Evolutionary conservation across 2,888 invertebrate genomes (phyloP), one percentile per base, ranked within the genome.

Genomic region (Acronicta leporina): DNA sequence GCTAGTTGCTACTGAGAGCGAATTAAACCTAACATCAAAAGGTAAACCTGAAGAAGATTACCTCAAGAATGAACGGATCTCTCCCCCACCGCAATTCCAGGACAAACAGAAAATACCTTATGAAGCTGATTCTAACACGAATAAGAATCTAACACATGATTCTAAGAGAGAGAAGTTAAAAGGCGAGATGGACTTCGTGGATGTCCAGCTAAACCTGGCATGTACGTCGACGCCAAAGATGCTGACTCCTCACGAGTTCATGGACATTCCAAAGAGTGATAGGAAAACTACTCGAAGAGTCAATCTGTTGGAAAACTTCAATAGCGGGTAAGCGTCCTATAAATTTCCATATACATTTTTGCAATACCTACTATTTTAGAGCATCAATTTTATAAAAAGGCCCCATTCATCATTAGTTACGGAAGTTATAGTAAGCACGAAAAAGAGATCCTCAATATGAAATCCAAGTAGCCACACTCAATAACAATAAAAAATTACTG

Each of bases 211-310:
- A 65, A 91, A 94, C 71, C 73, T 93, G 68, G 94, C 90, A 41
- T 94, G 94, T 73, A 94, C 92, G 1, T 95, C 95, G 0, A 95
- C 95, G 41, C 95, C 95, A 49, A 95, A 94, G 84, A 94, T 94
- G 90, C 78, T 94, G 53, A 87, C 91, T 48, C 92, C 94, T 30
- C 85, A 90, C 55, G 92, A 94, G 60, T 92, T 87, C 63, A 85
- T 92, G 84, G 89, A 88, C 54, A 83, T 83, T 16, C 78, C 84
- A 65, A 87, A 74, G 54, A 89, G 84, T 65, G 85, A 80, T 49
- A 87, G 83, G 62, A 93, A 88, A 70, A 84, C 78, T 68, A 73
- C 87, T 75, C 82, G 87, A 42, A 84, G 87, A 68, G 77, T 88
- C 5, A 94, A 95, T 81, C 82, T 95, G 53, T 74, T 91, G 50